Percentiles rank a stretch among this genome's conserved stretches.
Evolutionary conservation across 2,113 vertebrate species (phyloP).

Genomic region (Formicarius rufipectus): DNA sequence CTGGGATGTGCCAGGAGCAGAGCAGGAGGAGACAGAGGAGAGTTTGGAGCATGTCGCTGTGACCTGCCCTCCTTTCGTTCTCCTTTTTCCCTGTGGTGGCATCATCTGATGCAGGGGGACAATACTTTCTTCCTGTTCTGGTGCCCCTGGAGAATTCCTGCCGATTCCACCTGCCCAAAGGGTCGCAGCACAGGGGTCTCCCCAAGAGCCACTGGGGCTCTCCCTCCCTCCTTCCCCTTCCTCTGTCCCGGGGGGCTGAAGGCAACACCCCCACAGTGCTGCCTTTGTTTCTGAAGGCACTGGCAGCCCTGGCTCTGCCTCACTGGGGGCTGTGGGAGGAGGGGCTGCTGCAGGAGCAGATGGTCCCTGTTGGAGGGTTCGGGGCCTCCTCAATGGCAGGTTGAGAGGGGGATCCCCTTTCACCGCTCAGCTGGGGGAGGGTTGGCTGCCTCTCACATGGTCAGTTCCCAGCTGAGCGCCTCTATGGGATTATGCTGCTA

Average conservation of each 20-base stretch:
- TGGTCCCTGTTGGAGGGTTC: constrained; percentile 20
- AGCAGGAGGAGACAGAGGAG: background rate
- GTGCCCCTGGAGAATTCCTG: background rate
- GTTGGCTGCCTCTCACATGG: constrained; percentile 1
- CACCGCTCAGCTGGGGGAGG: background rate
- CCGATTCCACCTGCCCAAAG: background rate
- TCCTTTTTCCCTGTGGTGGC: background rate
- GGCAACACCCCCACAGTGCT: background rate
- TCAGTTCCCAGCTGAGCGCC: constrained; percentile 46
- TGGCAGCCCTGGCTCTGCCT: background rate
- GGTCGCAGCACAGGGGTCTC: rapidly evolving
- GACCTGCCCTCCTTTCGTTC: background rate
- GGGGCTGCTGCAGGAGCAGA: constrained; percentile 42
- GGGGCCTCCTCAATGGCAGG: background rate
- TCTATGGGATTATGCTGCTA: constrained; percentile 48
- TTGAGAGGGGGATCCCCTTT: constrained; percentile 18
- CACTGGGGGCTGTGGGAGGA: background rate
- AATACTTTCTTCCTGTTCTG: rapidly evolving
- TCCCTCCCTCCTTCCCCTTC: background rate
- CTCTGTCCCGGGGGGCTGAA: background rate
- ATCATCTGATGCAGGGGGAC: background rate
- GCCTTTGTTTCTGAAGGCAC: constrained; percentile 36
- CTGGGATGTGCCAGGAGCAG: background rate
- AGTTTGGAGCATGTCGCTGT: background rate
- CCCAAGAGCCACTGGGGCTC: background rate